Conservation (phyloP, 2,888 invertebrate genomes). For the Campoletis raptor region DNA sequence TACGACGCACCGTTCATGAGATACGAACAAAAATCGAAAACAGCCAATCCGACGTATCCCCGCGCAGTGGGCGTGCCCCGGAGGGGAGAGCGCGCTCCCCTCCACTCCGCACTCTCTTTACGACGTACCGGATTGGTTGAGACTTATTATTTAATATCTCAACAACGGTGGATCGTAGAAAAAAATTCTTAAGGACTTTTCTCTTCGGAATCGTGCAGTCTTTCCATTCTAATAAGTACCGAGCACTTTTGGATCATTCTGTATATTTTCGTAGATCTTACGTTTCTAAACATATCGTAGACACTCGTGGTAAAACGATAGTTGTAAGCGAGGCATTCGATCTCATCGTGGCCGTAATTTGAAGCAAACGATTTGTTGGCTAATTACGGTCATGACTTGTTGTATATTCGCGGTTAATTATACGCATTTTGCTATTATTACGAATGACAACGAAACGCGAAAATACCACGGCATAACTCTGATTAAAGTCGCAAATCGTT, state of each 20-base stretch:
- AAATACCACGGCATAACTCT: slow-evolving; percentile 38
- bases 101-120: background rate
- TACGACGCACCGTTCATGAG: background rate
- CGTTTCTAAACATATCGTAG: slow-evolving; percentile 31
- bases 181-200: background rate
- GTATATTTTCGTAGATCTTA: slow-evolving; percentile 18
- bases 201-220: background rate
- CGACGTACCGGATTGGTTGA: background rate
- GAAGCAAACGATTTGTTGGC: slow-evolving; percentile 1
- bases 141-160: background rate
- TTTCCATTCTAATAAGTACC: background rate
- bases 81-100: background rate
- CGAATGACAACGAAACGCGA: slow-evolving; percentile 60
- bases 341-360: slow-evolving; percentile 29
- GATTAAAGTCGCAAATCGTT: slow-evolving; percentile 39
- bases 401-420: slow-evolving; percentile 54
- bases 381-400: slow-evolving; percentile 44
- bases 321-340: slow-evolving; percentile 54
- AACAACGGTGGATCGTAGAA: background rate
- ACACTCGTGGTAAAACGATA: slow-evolving; percentile 50
- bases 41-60: background rate
- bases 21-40: background rate
- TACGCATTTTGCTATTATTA: slow-evolving; percentile 54
- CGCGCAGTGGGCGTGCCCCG: background rate
- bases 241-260: background rate